Conservation (phyloP, 2,888 invertebrate genomes). For the Agonopterix heracliana region DNA sequence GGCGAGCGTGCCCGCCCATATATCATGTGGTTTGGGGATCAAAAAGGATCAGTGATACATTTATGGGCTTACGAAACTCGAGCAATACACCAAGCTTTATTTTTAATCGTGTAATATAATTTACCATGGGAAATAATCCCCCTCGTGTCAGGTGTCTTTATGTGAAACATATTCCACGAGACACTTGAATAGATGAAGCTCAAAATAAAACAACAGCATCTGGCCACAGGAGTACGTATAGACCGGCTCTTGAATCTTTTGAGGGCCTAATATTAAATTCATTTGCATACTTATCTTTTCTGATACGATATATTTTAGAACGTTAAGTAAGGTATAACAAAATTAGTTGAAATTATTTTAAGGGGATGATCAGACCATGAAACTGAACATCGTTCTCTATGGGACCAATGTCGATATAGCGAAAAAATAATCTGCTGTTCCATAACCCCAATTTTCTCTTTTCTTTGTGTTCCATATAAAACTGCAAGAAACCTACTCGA, state of each 20-base stretch:
- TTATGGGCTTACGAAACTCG: constrained; percentile 17
- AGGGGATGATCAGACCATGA: too few relatives aligned
- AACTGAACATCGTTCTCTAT: too few relatives aligned
- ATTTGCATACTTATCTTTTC: constrained; percentile 6
- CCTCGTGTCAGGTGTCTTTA: constrained; percentile 18
- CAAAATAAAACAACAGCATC: constrained; percentile 16
- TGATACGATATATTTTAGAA: too few relatives aligned
- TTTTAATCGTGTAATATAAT: constrained; percentile 1
- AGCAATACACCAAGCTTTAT: constrained; percentile 9
- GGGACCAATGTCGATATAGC: too few relatives aligned
- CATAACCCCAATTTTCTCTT: too few relatives aligned
- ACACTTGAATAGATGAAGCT: constrained; percentile 17
- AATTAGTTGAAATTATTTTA: too few relatives aligned
- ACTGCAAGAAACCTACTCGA: too few relatives aligned
- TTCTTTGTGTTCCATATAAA: too few relatives aligned
- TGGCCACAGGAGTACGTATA: constrained; percentile 22
- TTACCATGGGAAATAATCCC: constrained; percentile 10
- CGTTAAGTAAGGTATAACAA: too few relatives aligned
- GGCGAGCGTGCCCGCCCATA: constrained; percentile 14
- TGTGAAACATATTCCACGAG: constrained; percentile 5
- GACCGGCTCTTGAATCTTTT: constrained; percentile 23
- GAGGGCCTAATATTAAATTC: constrained; percentile 11
- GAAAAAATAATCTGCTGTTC: too few relatives aligned
- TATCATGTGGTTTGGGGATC: constrained; percentile 22
- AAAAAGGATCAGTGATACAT: constrained; percentile 26